A percentile compares a stretch with the other conserved stretches of the same genome.
phyloP scores from a whole-genome alignment of 2,113 vertebrate species.

The Amazona vittata region DNA sequence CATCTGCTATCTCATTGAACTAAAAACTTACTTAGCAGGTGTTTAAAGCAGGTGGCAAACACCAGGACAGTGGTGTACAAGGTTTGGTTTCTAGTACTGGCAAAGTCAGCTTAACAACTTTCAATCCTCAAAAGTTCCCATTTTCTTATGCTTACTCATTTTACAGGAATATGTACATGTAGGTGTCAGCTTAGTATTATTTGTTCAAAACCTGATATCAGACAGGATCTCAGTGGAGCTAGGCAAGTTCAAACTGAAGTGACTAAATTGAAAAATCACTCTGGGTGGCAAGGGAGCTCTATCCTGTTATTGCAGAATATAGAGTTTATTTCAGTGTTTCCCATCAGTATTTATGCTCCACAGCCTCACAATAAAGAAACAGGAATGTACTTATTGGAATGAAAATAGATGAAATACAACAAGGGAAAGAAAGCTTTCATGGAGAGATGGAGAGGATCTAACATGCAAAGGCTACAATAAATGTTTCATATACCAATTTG shows the following conservation, averaged over 20 bases:
- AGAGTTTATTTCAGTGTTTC: constrained; percentile 26
- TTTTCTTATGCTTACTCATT: neutral
- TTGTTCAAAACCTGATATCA: neutral
- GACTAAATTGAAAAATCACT: constrained; percentile 7
- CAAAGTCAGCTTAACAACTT: neutral
- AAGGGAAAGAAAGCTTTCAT: neutral
- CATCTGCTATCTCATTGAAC: neutral
- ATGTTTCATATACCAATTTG: neutral
- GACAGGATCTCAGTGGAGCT: neutral
- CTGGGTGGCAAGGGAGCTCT: neutral
- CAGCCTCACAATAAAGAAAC: neutral
- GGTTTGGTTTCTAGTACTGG: neutral
- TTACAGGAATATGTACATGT: neutral
- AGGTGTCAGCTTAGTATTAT: neutral
- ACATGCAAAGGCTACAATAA: neutral
- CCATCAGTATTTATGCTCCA: neutral
- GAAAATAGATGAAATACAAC: neutral
- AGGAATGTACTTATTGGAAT: neutral
- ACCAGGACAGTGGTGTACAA: neutral
- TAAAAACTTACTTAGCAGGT: neutral
- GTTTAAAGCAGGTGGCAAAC: neutral
- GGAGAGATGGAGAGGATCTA: neutral
- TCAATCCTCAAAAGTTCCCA: neutral
- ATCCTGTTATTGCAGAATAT: neutral
- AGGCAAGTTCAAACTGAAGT: neutral